phyloP scores from a whole-genome alignment of 2,797 vertebrate species.

The Neosilurus hyrtlii region DNA sequence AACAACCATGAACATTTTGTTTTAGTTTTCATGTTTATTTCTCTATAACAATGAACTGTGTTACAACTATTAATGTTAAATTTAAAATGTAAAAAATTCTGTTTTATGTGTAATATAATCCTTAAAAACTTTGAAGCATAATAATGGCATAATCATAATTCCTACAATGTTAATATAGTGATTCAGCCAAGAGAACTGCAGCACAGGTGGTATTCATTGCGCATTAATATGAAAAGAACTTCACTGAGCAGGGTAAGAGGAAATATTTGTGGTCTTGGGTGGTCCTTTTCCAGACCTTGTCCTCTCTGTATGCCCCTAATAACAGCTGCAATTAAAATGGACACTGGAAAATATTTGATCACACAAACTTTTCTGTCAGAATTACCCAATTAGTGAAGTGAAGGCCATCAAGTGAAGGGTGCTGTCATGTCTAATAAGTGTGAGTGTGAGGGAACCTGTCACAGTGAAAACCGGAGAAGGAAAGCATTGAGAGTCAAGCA shows the following conservation, averaged over 20 bases:
- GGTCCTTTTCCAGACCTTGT: constrained; percentile 37
- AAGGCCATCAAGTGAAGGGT: constrained; percentile 26
- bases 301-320: constrained; percentile 36
- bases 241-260: background rate
- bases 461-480: constrained; percentile 5
- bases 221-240: constrained; percentile 10
- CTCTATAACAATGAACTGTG: background rate
- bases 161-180: background rate
- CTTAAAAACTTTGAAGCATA: background rate
- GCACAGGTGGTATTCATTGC: constrained; percentile 18
- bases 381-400: constrained; percentile 23
- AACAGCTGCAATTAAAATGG: constrained; percentile 39
- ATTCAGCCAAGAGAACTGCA: background rate
- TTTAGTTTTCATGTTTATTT: background rate
- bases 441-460: constrained; percentile 18
- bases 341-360: constrained; percentile 46
- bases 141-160: background rate
- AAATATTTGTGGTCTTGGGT: constrained; percentile 43
- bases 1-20: background rate
- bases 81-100: background rate
- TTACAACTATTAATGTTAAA: background rate
- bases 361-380: constrained; percentile 35
- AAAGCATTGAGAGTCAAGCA: constrained; percentile 1
- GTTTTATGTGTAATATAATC: background rate
- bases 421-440: constrained; percentile 28